Percentiles rank a stretch among this genome's conserved stretches.
phyloP scores from a whole-genome alignment of 92 coral and sea anemone species.

The Ricordea florida region DNA sequence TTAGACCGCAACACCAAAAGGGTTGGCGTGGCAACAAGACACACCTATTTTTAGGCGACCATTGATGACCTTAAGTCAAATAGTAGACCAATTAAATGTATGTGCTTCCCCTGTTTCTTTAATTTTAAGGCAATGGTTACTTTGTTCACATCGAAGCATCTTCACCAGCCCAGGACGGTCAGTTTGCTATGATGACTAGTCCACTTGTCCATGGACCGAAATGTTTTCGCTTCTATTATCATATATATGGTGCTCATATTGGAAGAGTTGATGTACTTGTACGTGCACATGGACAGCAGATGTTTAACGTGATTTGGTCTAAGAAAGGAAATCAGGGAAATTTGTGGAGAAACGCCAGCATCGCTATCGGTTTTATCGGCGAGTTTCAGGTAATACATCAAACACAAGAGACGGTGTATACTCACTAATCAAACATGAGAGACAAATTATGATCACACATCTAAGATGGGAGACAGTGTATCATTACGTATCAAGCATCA shows the following conservation, averaged over 20 bases:
- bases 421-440: no score
- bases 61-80: no score
- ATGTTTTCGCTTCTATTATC: slow-evolving; percentile 21
- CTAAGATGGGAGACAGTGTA: no score
- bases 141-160: slow-evolving; percentile 29
- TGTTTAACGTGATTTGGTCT: neutral
- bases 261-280: slow-evolving; percentile 1
- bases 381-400: neutral
- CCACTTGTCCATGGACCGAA: slow-evolving; percentile 5
- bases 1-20: no score
- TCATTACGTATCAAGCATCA: no score
- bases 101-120: no score
- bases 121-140: neutral
- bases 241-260: slow-evolving; percentile 17
- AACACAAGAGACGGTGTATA: neutral
- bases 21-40: no score
- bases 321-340: slow-evolving; percentile 1
- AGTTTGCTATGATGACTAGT: neutral
- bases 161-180: neutral
- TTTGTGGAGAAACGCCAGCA: slow-evolving; percentile 3
- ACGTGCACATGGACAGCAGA: no score
- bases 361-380: neutral
- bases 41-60: no score
- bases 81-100: no score
- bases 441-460: no score